Percentiles rank a stretch among this genome's conserved stretches.
These are phyloP conservation scores for Abrostola triplasia DNA, from an alignment of 2,888 invertebrate species.

Conservation along the genomic window DNA sequence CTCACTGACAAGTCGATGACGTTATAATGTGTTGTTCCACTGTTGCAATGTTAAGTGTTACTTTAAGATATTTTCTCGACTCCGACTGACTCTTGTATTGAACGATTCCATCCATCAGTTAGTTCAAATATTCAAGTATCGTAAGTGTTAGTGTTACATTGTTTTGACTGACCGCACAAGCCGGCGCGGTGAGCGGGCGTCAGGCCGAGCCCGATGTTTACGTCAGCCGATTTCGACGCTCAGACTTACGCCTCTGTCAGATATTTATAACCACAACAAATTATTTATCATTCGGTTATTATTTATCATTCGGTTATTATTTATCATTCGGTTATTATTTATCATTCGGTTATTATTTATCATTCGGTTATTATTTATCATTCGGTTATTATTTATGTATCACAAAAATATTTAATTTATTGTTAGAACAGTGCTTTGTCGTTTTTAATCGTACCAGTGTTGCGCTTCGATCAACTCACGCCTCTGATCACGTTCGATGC, in stretches of 20 bases:
- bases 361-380: slow-evolving; percentile 73
- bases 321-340: slow-evolving; percentile 77
- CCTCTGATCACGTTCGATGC: slow-evolving; percentile 50
- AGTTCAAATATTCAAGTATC: slow-evolving; percentile 52
- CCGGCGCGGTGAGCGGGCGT: slow-evolving; percentile 36
- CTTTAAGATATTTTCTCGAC: slow-evolving; percentile 44
- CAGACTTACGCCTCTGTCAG: slow-evolving; percentile 64
- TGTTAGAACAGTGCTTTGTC: slow-evolving; percentile 71
- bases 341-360: slow-evolving; percentile 74
- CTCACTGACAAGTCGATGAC: slow-evolving; percentile 22
- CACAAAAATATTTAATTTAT: slow-evolving; percentile 72
- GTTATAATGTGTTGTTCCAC: slow-evolving; percentile 49
- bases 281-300: slow-evolving; percentile 74
- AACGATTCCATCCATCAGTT: slow-evolving; percentile 54
- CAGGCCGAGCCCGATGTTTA: slow-evolving; percentile 36
- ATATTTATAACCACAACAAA: slow-evolving; percentile 68
- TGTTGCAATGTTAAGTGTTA: slow-evolving; percentile 52
- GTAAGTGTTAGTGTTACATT: slow-evolving; percentile 35
- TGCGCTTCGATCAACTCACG: slow-evolving; percentile 72
- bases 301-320: slow-evolving; percentile 77
- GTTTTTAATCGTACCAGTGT: slow-evolving; percentile 73
- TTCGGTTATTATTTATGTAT: slow-evolving; percentile 78
- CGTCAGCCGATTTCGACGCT: slow-evolving; percentile 65
- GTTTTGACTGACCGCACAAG: slow-evolving; percentile 21
- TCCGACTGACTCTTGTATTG: slow-evolving; percentile 52